Percentiles rank a stretch among this genome's conserved stretches.
Conservation (phyloP, 2,888 invertebrate genomes). For the Antheraea assamensis region DNA sequence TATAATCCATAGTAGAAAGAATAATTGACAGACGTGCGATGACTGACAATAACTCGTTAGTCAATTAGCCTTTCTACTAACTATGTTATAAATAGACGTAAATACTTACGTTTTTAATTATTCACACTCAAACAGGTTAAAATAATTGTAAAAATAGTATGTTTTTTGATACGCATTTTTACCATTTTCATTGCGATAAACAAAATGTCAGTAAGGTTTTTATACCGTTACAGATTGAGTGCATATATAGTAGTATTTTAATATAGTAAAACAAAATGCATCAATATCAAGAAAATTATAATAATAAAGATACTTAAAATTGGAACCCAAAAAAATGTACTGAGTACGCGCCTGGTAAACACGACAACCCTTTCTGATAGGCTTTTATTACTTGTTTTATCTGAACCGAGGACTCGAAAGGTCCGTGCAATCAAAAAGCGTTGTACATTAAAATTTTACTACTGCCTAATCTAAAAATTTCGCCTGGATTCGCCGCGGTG, state of each 20-base stretch:
- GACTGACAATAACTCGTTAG: too few species aligned
- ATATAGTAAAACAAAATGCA: background rate
- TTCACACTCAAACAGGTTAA: too few species aligned
- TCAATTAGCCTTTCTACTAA: too few species aligned
- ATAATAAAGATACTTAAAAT: background rate
- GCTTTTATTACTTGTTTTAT: conserved; percentile 51
- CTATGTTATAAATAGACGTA: too few species aligned
- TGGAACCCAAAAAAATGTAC: background rate
- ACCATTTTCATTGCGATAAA: too few species aligned
- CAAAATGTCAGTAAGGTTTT: too few species aligned
- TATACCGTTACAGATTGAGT: too few species aligned
- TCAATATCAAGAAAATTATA: background rate
- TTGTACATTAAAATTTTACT: conserved; percentile 64
- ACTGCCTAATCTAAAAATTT: conserved; percentile 72
- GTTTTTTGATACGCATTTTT: too few species aligned
- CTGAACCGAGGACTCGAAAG: conserved; percentile 35
- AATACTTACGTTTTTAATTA: too few species aligned
- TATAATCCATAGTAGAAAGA: too few species aligned
- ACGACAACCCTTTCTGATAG: conserved; percentile 39
- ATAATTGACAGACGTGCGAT: too few species aligned
- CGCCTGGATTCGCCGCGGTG: conserved; percentile 67
- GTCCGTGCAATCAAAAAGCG: conserved; percentile 49
- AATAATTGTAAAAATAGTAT: too few species aligned
- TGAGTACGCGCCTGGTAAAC: conserved; percentile 29
- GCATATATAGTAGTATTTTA: background rate